A percentile compares a stretch with the other conserved stretches of the same genome.
Evolutionary conservation across 2,888 invertebrate genomes (phyloP).

Genomic region (Agriopis leucophaearia): DNA sequence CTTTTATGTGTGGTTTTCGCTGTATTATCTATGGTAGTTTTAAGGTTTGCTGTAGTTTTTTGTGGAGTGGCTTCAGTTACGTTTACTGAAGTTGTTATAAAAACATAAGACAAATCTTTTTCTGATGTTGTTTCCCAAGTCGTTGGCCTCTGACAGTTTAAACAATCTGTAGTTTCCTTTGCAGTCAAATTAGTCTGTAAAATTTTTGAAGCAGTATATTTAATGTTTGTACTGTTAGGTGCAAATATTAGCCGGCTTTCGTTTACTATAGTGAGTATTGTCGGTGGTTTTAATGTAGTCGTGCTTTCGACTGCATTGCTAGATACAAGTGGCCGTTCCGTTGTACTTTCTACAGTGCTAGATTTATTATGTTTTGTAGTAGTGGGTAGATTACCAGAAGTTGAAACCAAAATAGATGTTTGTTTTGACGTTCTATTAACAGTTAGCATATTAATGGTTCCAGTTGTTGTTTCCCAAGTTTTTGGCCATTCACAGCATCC

Average conservation of each 20-base stretch:
- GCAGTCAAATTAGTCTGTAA: slow-evolving; percentile 17
- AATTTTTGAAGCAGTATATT: slow-evolving; percentile 9
- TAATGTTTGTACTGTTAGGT: slow-evolving; percentile 6
- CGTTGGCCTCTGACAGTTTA: slow-evolving; percentile 44
- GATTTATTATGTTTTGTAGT: not conserved
- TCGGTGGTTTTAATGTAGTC: not conserved
- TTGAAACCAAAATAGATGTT: not conserved
- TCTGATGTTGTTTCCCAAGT: slow-evolving; percentile 42
- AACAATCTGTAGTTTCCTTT: slow-evolving; percentile 22
- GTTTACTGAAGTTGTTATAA: slow-evolving; percentile 4
- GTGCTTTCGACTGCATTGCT: not conserved
- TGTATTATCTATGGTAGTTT: not conserved
- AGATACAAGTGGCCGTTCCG: not conserved
- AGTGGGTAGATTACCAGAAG: not conserved
- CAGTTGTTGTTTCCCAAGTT: not conserved
- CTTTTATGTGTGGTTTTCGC: not conserved
- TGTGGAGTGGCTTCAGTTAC: slow-evolving; percentile 26
- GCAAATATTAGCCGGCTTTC: not conserved
- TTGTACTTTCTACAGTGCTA: slow-evolving; percentile 4
- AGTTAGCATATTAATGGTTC: not conserved
- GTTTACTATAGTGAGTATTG: not conserved
- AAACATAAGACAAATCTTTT: not conserved
- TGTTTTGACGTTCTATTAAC: not conserved
- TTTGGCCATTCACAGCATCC: not conserved
- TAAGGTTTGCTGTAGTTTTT: not conserved